Percentiles rank a stretch among this genome's conserved stretches.
These are phyloP conservation scores for Lasioglossum figueresi DNA, from an alignment of 2,888 invertebrate genomes.

Conservation along the genomic window DNA sequence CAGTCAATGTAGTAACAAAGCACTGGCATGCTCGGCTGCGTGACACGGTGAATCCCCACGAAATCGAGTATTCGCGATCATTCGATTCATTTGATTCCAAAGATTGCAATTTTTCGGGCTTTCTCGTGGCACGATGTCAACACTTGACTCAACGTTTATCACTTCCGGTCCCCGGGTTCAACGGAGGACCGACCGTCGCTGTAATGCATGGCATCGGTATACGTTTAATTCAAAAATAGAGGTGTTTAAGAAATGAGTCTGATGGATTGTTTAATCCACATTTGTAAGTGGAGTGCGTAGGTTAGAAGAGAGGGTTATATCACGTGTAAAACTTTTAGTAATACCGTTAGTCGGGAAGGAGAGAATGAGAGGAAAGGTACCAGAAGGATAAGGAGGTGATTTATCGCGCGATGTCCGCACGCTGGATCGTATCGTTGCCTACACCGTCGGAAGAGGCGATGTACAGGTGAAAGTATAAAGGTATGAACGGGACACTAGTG, in stretches of 20 bases:
- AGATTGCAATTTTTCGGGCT: not conserved
- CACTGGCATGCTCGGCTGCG: slow-evolving; percentile 39
- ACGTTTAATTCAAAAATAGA: slow-evolving; percentile 78
- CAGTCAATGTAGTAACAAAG: slow-evolving; percentile 48
- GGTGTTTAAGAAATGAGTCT: slow-evolving; percentile 61
- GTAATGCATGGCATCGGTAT: slow-evolving; percentile 69
- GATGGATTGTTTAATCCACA: slow-evolving; percentile 41
- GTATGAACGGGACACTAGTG: slow-evolving; percentile 36
- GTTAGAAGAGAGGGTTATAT: slow-evolving; percentile 45
- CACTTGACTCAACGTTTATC: slow-evolving; percentile 41
- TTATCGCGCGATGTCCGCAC: no score
- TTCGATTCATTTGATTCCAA: not conserved
- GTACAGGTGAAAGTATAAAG: slow-evolving; percentile 22
- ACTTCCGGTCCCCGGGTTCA: slow-evolving; percentile 27
- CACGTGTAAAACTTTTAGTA: slow-evolving; percentile 63
- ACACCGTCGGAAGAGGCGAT: not conserved
- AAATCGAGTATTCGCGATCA: slow-evolving; percentile 11
- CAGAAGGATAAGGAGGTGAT: not conserved
- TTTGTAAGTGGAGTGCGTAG: slow-evolving; percentile 45
- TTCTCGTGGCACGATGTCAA: slow-evolving; percentile 47
- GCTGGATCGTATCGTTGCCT: not conserved
- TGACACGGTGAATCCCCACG: slow-evolving; percentile 27
- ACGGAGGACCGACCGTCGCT: slow-evolving; percentile 30
- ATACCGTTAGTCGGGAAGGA: slow-evolving; percentile 37
- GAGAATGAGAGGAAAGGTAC: not conserved